Conservation (phyloP, 1,140 invertebrate genomes). For the Lycorma delicatula region DNA sequence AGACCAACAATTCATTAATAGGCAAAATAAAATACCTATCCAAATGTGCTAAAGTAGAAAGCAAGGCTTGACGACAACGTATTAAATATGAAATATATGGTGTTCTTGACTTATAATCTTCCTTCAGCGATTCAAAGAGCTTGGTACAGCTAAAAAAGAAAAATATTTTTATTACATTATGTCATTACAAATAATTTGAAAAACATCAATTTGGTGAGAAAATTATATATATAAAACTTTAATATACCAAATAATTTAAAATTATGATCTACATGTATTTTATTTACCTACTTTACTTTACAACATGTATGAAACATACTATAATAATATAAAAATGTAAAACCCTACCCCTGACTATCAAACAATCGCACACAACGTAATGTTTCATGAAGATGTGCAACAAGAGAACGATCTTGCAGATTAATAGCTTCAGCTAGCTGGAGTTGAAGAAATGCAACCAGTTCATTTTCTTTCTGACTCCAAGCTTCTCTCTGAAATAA, state of each 20-base stretch:
- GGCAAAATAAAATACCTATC: constrained; percentile 52
- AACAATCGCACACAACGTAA: constrained; percentile 61
- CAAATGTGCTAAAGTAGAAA: constrained; percentile 70
- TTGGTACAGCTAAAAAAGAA: constrained; percentile 52
- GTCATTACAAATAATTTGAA: constrained; percentile 9
- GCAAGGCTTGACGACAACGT: constrained; percentile 68
- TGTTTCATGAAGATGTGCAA: constrained; percentile 82
- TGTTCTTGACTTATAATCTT: constrained; percentile 69
- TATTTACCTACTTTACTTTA: too few species aligned
- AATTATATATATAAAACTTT: too few species aligned
- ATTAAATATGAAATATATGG: constrained; percentile 81
- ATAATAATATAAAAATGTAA: too few species aligned
- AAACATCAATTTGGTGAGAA: too few species aligned
- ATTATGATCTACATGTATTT: too few species aligned
- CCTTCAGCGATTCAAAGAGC: constrained; percentile 64
- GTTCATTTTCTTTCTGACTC: constrained; percentile 49
- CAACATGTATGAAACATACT: too few species aligned
- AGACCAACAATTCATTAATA: neutral
- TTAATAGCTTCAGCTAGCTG: constrained; percentile 84
- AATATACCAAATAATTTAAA: too few species aligned
- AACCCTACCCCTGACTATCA: constrained; percentile 52
- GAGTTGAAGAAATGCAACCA: constrained; percentile 63
- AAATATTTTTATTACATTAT: too few species aligned
- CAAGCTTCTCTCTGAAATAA: constrained; percentile 40
- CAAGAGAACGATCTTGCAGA: constrained; percentile 66